Evolutionary conservation across 1,140 invertebrate species (phyloP).

Genomic region (Ips nitidus): DNA sequence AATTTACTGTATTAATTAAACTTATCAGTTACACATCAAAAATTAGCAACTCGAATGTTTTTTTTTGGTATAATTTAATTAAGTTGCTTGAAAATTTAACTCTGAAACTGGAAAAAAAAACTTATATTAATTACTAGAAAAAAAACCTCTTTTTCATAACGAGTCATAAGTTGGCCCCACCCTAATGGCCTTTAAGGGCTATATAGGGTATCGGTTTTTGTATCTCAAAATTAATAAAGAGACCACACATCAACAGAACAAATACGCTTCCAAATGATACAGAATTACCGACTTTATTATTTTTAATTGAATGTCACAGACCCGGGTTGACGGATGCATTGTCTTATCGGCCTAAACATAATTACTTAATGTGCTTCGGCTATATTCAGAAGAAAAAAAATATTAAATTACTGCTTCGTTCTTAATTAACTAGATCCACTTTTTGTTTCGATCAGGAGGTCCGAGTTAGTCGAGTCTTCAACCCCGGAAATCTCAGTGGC

Average conservation of each 20-base stretch:
- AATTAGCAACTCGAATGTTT: not conserved
- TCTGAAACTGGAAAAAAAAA: conserved; percentile 2
- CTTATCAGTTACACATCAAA: conserved; percentile 2
- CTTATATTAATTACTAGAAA: conserved; percentile 7
- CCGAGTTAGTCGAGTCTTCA: not conserved
- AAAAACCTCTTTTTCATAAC: conserved; percentile 10
- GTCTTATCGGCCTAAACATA: conserved; percentile 11
- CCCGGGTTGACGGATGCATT: conserved; percentile 3
- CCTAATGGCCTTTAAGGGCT: conserved; percentile 17
- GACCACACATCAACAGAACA: conserved; percentile 20
- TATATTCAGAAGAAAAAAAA: not conserved
- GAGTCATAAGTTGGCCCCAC: conserved; percentile 8
- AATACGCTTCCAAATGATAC: conserved; percentile 16
- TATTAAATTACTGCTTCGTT: conserved; percentile 12
- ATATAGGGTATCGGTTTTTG: conserved; percentile 15
- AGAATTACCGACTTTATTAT: conserved; percentile 16
- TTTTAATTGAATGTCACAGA: conserved; percentile 20
- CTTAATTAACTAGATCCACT: not conserved
- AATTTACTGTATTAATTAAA: conserved; percentile 27
- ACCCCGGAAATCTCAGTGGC: conserved; percentile 15
- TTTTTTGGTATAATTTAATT: not conserved
- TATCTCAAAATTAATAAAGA: conserved; percentile 19
- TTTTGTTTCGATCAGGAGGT: too few relatives aligned
- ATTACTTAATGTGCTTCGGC: conserved; percentile 10
- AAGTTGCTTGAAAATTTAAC: not conserved